These are phyloP conservation scores for Beris morrisii DNA, from an alignment of 2,888 invertebrate genomes.

Conservation along the genomic window DNA sequence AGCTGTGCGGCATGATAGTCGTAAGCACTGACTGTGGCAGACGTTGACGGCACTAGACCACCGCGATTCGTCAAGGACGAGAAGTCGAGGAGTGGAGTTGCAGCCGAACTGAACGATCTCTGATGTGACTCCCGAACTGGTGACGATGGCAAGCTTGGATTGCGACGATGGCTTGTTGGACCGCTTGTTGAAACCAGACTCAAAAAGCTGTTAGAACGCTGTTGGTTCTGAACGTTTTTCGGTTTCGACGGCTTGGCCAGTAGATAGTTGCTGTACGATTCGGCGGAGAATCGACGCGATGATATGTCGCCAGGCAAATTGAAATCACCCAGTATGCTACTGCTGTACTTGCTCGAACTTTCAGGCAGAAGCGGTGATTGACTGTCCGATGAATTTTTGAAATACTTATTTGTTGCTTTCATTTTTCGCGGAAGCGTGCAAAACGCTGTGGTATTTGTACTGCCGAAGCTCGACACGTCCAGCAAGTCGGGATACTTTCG, in stretches of 20 bases:
- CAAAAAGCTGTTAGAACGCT: conserved; percentile 70
- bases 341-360: conserved; percentile 66
- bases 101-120: conserved; percentile 53
- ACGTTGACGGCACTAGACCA: conserved; percentile 55
- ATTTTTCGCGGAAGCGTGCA: conserved; percentile 67
- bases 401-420: conserved; percentile 51
- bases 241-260: conserved; percentile 24
- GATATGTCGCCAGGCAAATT: conserved; percentile 61
- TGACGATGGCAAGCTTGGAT: conserved; percentile 68
- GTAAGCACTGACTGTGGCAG: conserved; percentile 63
- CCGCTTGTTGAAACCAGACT: conserved; percentile 62
- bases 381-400: conserved; percentile 63
- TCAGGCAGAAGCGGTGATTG: conserved; percentile 72
- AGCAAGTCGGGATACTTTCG: conserved; percentile 54
- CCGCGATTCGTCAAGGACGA: conserved; percentile 57
- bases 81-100: conserved; percentile 65
- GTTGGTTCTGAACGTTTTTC: conserved; percentile 40
- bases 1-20: conserved; percentile 79
- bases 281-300: conserved; percentile 58
- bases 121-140: conserved; percentile 60
- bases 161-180: conserved; percentile 49
- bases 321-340: conserved; percentile 68
- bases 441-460: conserved; percentile 52
- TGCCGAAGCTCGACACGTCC: conserved; percentile 52
- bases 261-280: conserved; percentile 56